Evolutionary conservation across 2,888 invertebrate genomes (phyloP).

Genomic region (Nomada ruficornis): DNA sequence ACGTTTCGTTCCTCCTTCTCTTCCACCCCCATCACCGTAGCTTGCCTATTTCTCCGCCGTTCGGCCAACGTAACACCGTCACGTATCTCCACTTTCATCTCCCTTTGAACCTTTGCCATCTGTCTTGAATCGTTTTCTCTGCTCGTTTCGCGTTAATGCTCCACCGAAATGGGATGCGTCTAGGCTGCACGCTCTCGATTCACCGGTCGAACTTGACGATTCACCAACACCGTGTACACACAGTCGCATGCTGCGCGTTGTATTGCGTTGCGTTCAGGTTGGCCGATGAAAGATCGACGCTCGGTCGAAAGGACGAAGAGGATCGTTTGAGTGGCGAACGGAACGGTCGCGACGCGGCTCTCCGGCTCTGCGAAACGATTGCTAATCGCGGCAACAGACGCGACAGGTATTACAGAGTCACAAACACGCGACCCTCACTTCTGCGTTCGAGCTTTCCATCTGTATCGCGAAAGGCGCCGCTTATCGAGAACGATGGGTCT

Average conservation of each 20-base stretch:
- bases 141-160: conserved; percentile 64
- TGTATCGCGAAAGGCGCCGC: conserved; percentile 31
- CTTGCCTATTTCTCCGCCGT: conserved; percentile 41
- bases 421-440: conserved; percentile 29
- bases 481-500: conserved; percentile 11
- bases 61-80: conserved; percentile 35
- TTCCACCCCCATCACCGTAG: not conserved
- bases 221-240: too few relatives aligned
- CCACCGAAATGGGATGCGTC: conserved; percentile 50
- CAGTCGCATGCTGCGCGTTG: not conserved
- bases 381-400: conserved; percentile 46
- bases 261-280: not conserved
- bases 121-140: conserved; percentile 60
- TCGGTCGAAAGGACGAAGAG: not conserved
- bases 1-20: not conserved
- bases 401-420: conserved; percentile 59
- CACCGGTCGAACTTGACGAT: conserved; percentile 1
- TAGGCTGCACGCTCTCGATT: not conserved
- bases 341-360: not conserved
- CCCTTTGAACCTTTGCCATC: conserved; percentile 58
- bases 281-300: conserved; percentile 18
- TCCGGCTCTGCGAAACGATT: conserved; percentile 23
- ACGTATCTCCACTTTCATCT: conserved; percentile 43
- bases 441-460: not conserved
- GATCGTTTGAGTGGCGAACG: conserved; percentile 23